Conservation (phyloP, 2,113 vertebrate genomes). For the Panthera uncia region DNA sequence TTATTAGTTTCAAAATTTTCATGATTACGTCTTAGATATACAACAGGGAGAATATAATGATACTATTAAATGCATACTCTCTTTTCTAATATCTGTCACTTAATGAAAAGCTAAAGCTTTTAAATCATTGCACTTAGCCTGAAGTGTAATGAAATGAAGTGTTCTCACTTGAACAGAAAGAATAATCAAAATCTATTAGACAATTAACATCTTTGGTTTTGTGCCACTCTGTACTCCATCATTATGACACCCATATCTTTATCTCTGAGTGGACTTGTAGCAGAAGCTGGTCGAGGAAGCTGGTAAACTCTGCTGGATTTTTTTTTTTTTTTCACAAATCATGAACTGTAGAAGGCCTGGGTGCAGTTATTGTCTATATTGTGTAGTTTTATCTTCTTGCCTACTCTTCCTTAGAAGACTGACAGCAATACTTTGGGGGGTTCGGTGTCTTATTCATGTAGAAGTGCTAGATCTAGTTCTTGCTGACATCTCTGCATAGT, state of each 20-base stretch:
- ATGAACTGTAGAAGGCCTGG: neutral
- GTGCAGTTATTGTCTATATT: neutral
- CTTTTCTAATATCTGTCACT: conserved; percentile 71
- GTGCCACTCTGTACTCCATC: neutral
- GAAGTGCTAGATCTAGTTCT: neutral
- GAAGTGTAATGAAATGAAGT: conserved; percentile 70
- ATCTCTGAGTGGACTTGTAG: neutral
- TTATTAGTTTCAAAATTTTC: conserved; percentile 62
- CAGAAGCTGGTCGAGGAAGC: neutral
- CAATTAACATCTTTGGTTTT: conserved; percentile 63
- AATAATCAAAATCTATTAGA: conserved; percentile 65
- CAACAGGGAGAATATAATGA: conserved; percentile 75
- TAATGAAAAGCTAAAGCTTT: conserved; percentile 73
- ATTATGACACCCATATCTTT: neutral
- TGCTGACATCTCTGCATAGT: neutral
- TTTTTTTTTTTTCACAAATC: neutral
- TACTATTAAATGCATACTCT: conserved; percentile 56
- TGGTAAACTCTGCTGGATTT: neutral
- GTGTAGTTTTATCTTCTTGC: neutral
- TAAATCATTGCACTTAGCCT: conserved; percentile 64
- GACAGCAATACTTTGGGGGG: neutral
- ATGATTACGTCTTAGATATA: conserved; percentile 72
- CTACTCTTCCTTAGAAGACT: neutral
- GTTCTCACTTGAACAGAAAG: conserved; percentile 39
- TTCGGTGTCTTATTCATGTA: neutral